Base-by-base conservation (phyloP, 2,888 invertebrate species). In the Hipparchia sbordonii region DNA sequence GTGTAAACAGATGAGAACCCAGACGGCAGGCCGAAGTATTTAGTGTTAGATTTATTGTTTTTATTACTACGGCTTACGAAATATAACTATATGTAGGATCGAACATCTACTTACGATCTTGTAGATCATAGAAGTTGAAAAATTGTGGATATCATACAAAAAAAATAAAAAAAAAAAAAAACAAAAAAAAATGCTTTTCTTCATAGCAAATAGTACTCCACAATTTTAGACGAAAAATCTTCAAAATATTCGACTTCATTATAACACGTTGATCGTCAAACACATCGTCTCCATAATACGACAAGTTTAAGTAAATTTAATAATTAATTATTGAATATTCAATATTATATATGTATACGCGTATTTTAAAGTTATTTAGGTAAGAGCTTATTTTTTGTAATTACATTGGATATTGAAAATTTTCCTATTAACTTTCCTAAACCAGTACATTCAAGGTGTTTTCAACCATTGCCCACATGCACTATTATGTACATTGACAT, bases 381-480 rank as follows among this genome's bases (percentile, higher is more conserved):
- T 48, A 48, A 23, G 10, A 68, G 76, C 75, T 78, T 77, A 73
- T 76, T 74, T 76, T 76, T 75, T 72, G 13, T 63, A 6, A 13
- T 54, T 59, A n/a, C 59, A 60, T 52, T n/a, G n/a, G 9, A 33
- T 45, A 3, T 52, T 33, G 5, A 52, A 8, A 51, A n/a, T 39
- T 60, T 13, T 13, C 13, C 13, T 2, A 13, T 13, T 33, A 33
- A 10, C 2, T 48, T 8, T 48, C 0, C 2, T 6, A 8, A 48
- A 3, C 4, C 7, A 23, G 23, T 23, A 48, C 6, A 48, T 8
- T 48, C 8, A 7, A 48, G 48, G 4, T 39, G 39, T 39, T 39
- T 39, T 39, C 39, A 39, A 2, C 39, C 5, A 4, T 39, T 4
- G 39, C 39, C 1, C 23, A 23, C 23, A 23, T 23, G 23, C 23